Base-by-base conservation (phyloP, 1,140 invertebrate genomes). In the Battus philenor region DNA sequence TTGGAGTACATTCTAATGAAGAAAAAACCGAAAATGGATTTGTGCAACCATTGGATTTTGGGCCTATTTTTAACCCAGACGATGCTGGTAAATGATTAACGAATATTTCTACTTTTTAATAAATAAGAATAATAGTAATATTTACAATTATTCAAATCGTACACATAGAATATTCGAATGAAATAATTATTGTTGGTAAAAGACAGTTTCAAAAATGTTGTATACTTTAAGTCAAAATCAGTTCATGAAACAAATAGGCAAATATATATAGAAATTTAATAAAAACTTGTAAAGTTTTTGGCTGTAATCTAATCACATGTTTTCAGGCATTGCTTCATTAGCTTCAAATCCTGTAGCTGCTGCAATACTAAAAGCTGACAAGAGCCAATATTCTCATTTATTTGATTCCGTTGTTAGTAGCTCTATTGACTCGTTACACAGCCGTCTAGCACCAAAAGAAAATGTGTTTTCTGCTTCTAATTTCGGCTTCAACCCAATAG, bases 401-500 rank as follows among this genome's bases (percentile, higher is more conserved):
- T 87, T 86, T 53, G 78, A 86, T 48, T 74, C 76, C 29, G 47
- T 83, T 49, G 73, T 84, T 47, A 78, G 76, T 75, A 83, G 76
- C 67, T 83, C 79, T 13, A 75, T 81, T 47, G 81, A 85, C 68
- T 78, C 72, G 4, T 67, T 86, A 39, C 76, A 83, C 68, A 63
- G 55, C 16, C 70, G 72, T 52, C 38, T 79, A 52, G 65, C 72
- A 31, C 71, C 79, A 12, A 68, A 45, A 59, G 73, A 80, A 33
- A 79, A 67, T 33, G 47, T 54, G 48, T 85, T 85, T 61, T 72
- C 79, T 45, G 66, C 81, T 26, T 68, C 74, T 59, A 70, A 59
- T 53, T 86, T 86, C 53, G 86, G 84, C 44, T 87, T 81, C 45
- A 76, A 79, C 55, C 84, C 84, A 6, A 76, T 82, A 43, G 76